Conservation (phyloP, 2,797 vertebrate species). For the Aplochiton taeniatus region DNA sequence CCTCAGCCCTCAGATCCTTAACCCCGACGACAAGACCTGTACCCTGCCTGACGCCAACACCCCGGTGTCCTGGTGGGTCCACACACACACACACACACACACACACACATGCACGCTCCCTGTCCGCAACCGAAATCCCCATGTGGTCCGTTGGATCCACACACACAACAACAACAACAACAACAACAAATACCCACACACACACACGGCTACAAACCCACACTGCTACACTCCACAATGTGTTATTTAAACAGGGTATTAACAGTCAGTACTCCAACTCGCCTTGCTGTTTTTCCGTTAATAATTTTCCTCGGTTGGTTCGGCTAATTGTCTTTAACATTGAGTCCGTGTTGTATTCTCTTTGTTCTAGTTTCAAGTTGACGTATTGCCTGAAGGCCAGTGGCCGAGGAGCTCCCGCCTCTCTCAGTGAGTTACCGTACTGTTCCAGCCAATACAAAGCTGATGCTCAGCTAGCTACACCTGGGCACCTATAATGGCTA, state of each 20-base stretch:
- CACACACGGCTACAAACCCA: too few species aligned
- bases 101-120: slow-evolving; percentile 11
- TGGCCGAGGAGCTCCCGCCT: slow-evolving; percentile 73
- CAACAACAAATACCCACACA: too few species aligned
- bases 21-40: slow-evolving; percentile 88
- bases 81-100: slow-evolving; percentile 2
- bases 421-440: slow-evolving; percentile 75
- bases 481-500: too few species aligned
- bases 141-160: neutral
- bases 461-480: too few species aligned
- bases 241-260: too few species aligned
- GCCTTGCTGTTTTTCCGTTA: too few species aligned
- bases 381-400: slow-evolving; percentile 81
- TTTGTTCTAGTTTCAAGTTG: slow-evolving; percentile 73
- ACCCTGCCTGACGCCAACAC: slow-evolving; percentile 60
- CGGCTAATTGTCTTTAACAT: too few species aligned
- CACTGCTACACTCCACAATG: too few species aligned
- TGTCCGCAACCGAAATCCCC: neutral
- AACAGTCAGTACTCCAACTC: too few species aligned
- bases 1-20: slow-evolving; percentile 90
- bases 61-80: slow-evolving; percentile 87
- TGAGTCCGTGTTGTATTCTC: too few species aligned
- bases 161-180: neutral
- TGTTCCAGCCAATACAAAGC: too few species aligned
- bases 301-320: too few species aligned